Conservation (phyloP, 2,888 invertebrate species). For the Drosophila meridionalis region DNA sequence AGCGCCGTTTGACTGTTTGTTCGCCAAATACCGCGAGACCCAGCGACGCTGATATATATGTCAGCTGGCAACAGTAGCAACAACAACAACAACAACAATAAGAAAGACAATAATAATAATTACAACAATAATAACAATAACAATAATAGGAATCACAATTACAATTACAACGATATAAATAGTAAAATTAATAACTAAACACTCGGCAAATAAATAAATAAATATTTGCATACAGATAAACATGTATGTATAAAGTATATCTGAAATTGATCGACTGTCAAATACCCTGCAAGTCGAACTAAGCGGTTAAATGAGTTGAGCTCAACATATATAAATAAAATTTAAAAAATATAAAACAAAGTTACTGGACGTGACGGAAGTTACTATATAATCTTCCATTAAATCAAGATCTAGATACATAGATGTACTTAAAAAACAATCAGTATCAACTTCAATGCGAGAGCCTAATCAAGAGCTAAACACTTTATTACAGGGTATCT, state of each 20-base stretch:
- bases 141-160: slow-evolving; percentile 11
- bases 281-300: background rate
- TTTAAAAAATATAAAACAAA: background rate
- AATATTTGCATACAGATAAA: background rate
- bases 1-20: slow-evolving; percentile 60
- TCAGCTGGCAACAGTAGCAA: slow-evolving; percentile 41
- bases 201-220: slow-evolving; percentile 33
- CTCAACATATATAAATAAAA: too few species aligned
- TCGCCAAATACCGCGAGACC: slow-evolving; percentile 54
- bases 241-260: too few species aligned
- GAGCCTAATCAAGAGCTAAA: too few species aligned
- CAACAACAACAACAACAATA: slow-evolving; percentile 14
- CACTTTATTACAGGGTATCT: background rate
- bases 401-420: too few species aligned
- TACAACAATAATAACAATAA: slow-evolving; percentile 28
- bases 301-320: background rate
- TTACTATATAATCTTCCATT: too few species aligned
- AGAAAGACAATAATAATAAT: slow-evolving; percentile 5
- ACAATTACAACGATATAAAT: slow-evolving; percentile 17
- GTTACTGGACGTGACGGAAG: too few species aligned
- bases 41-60: slow-evolving; percentile 42
- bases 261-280: background rate
- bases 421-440: too few species aligned
- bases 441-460: too few species aligned
- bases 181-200: slow-evolving; percentile 17